A percentile compares a stretch with the other conserved stretches of the same genome.
phyloP scores from a whole-genome alignment of 2,113 vertebrate species.

The Origma solitaria region DNA sequence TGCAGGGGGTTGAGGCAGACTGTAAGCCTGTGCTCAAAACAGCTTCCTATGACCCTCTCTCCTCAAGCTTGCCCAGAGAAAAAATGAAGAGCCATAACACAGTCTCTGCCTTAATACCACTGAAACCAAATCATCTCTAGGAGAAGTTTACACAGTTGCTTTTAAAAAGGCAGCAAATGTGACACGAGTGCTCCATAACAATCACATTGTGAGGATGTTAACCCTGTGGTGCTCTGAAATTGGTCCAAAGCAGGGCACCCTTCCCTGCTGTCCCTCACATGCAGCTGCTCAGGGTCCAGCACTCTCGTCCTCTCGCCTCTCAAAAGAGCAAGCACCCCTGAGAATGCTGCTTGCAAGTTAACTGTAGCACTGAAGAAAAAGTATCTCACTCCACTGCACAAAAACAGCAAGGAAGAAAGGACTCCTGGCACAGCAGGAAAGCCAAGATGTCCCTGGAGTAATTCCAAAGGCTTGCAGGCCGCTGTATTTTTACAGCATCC shows the following conservation, averaged over 20 bases:
- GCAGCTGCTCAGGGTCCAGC: background rate
- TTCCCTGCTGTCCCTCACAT: background rate
- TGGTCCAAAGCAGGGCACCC: background rate
- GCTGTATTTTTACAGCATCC: background rate
- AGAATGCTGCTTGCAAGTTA: background rate
- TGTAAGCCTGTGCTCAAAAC: rapidly evolving
- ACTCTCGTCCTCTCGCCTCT: rapidly evolving
- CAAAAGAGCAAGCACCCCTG: background rate
- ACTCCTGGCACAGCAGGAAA: background rate
- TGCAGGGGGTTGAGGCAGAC: background rate
- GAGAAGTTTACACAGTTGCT: background rate
- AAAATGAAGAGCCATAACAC: background rate
- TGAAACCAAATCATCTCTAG: background rate
- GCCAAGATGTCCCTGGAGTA: background rate
- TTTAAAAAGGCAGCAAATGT: background rate
- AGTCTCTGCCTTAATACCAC: background rate
- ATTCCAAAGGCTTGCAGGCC: background rate
- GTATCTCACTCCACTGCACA: background rate
- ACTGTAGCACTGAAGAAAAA: background rate
- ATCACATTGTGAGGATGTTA: background rate
- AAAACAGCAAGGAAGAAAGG: background rate
- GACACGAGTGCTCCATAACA: background rate
- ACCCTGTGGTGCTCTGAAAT: background rate
- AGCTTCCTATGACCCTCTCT: background rate
- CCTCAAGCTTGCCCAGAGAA: background rate